phyloP scores from a whole-genome alignment of 2,113 vertebrate genomes.

The Caracal caracal region DNA sequence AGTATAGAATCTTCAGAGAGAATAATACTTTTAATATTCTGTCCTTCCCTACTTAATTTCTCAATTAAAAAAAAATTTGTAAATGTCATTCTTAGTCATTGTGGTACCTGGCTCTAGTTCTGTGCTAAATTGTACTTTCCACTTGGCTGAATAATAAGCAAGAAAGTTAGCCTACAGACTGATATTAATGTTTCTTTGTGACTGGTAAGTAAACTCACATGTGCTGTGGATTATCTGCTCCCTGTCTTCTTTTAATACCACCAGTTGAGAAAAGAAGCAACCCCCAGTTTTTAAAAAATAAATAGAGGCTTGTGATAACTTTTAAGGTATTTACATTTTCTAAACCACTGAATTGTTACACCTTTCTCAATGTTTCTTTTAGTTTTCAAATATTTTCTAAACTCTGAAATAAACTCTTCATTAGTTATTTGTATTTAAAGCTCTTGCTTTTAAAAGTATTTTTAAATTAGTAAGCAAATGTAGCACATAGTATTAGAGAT shows the following conservation, averaged over 20 bases:
- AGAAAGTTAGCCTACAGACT: not conserved
- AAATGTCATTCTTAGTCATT: slow-evolving; percentile 11
- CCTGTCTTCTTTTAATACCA: not conserved
- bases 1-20: not conserved
- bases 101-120: not conserved
- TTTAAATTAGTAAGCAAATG: slow-evolving; percentile 5
- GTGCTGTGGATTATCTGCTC: not conserved
- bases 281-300: not conserved
- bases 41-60: not conserved
- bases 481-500: not conserved
- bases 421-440: not conserved
- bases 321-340: slow-evolving; percentile 24
- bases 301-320: not conserved
- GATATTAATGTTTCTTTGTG: slow-evolving; percentile 42
- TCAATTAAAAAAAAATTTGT: not conserved
- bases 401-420: slow-evolving; percentile 52
- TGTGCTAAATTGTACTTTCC: not conserved
- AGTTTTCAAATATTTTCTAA: slow-evolving; percentile 42
- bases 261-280: not conserved
- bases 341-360: slow-evolving; percentile 1
- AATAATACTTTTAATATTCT: not conserved
- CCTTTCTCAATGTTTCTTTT: slow-evolving; percentile 47
- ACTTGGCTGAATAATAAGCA: slow-evolving; percentile 18
- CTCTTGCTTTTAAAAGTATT: slow-evolving; percentile 24
- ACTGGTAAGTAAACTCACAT: not conserved